A percentile compares a stretch with the other conserved stretches of the same genome.
Evolutionary conservation across 2,797 vertebrate species (phyloP).

Genomic region (Halcyon leucocephala): DNA sequence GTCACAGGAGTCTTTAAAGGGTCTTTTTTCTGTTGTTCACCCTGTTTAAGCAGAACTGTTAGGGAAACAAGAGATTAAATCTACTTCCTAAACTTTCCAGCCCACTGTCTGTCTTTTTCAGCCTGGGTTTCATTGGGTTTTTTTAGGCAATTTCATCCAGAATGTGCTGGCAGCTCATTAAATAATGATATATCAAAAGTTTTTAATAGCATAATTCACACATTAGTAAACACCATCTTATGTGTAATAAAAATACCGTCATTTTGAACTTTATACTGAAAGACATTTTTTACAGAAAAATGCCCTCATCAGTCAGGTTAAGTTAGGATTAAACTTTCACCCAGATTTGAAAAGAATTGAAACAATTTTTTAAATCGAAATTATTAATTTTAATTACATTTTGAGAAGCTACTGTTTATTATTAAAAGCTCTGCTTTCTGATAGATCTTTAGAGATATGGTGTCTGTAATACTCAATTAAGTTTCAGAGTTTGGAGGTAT

Average conservation of each 20-base stretch:
- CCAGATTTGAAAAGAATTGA: background rate
- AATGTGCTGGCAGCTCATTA: background rate
- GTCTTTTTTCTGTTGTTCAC: background rate
- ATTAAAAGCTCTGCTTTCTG: background rate
- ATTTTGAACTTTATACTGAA: background rate
- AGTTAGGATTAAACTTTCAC: background rate
- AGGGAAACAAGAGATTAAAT: background rate
- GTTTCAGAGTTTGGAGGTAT: background rate
- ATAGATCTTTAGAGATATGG: background rate
- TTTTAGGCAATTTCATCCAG: background rate
- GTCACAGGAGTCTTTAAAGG: background rate
- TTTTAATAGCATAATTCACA: background rate
- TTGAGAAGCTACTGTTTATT: background rate
- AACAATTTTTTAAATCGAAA: background rate
- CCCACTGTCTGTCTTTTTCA: background rate
- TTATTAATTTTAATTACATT: background rate
- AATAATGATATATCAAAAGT: background rate
- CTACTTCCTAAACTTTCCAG: background rate
- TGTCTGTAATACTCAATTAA: background rate
- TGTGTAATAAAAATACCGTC: background rate
- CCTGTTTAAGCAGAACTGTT: background rate
- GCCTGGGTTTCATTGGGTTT: background rate
- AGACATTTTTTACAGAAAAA: background rate
- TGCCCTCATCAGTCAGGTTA: background rate
- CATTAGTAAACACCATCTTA: background rate